Base-by-base conservation (phyloP, 2,797 vertebrate species). In the Liparis tanakae region DNA sequence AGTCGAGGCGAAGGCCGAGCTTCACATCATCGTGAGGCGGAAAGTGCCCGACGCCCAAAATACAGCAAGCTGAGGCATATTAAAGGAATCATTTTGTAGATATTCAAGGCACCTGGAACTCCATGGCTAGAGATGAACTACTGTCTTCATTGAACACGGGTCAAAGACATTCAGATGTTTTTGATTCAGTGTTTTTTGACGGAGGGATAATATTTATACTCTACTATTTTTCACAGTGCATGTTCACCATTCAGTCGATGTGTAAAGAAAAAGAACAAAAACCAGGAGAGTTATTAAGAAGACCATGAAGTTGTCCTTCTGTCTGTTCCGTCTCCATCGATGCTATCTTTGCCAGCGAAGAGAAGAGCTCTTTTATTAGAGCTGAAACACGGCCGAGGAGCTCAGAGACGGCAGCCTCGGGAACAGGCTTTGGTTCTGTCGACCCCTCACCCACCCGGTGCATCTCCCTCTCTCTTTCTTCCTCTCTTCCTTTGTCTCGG, bases 361-460 rank as follows among this genome's bases (percentile, higher is more conserved):
- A 57, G 87, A 76, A 94, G 89, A 85, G 85, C 94, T 93, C 95
- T 95, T 95, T 96, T 94, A 94, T 94, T 93, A 91, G 87, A 91
- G 74, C 89, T 94, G 94, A 94, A 93, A 84, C 15, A 69, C 60
- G 92, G 94, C 94, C 90, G 94, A 91, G 83, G 91, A 70, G 88
- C 92, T 87, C 74, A 76, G 93, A 86, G 88, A 84, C 90, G 79
- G 85, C 92, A 78, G 87, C 87, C 88, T 90, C 79, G 18, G 80
- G 66, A 79, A 71, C 63, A 74, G n/a, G n/a, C n/a, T 67, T 76
- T 58, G 41, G 59, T 70, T 76, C 44, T 10, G 57, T 76, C 17
- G 4, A 61, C 68, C 48, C 54, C 48, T 63, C 36, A 64, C 63
- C 74, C 63, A 73, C 33, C 55, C 20, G 3, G 15, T 17, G 1